Evolutionary conservation across 2,113 vertebrate genomes (phyloP).

Genomic region (Pelvicachromis taeniatus): DNA sequence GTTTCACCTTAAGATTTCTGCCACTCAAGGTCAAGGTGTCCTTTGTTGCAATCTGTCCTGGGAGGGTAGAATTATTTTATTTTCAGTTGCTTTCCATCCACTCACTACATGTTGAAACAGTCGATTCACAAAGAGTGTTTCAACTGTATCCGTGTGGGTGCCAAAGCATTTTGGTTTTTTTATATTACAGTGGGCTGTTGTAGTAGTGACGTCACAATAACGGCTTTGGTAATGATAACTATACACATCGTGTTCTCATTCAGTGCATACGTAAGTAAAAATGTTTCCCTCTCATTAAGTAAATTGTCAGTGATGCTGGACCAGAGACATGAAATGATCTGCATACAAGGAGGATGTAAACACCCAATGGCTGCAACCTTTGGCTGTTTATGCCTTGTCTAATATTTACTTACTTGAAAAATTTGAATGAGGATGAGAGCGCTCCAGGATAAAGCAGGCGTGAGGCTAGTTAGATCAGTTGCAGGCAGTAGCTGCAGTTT

Average conservation of each 20-base stretch:
- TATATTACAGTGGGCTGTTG: constrained; percentile 74
- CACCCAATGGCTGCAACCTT: constrained; percentile 8
- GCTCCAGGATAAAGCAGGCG: constrained; percentile 29
- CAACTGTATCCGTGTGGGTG: constrained; percentile 81
- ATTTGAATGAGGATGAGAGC: neutral
- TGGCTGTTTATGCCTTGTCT: constrained; percentile 40
- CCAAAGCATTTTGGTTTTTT: constrained; percentile 76
- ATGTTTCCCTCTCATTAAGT: constrained; percentile 66
- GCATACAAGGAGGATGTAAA: constrained; percentile 38
- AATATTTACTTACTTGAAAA: neutral
- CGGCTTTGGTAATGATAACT: constrained; percentile 74
- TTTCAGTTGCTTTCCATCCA: constrained; percentile 79
- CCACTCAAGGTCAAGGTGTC: constrained; percentile 77
- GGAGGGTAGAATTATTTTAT: constrained; percentile 75
- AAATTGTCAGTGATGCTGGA: constrained; percentile 56
- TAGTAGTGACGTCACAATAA: constrained; percentile 83
- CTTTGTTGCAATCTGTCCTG: constrained; percentile 77
- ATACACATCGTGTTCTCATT: constrained; percentile 60
- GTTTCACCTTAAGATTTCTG: constrained; percentile 74
- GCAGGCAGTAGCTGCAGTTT: constrained; percentile 35
- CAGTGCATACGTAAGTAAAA: constrained; percentile 75
- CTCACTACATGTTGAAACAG: constrained; percentile 81
- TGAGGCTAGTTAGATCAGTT: constrained; percentile 8
- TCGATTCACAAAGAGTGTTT: constrained; percentile 77
- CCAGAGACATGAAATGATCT: constrained; percentile 33